Percentiles rank a stretch among this genome's conserved stretches.
These are phyloP conservation scores for Aethina tumida DNA, from an alignment of 1,140 invertebrate species.

Conservation along the genomic window DNA sequence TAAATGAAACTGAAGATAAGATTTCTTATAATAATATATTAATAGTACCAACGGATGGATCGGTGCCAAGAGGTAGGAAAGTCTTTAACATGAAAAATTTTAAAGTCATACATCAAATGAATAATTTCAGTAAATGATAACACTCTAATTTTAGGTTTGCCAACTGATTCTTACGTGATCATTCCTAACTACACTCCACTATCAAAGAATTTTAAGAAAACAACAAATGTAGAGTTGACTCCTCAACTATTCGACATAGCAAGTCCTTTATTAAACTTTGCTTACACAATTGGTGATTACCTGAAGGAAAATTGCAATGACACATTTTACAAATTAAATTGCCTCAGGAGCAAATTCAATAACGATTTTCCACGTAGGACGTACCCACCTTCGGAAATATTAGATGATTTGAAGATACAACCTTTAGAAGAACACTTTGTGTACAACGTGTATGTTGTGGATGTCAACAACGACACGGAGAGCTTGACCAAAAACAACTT, in stretches of 20 bases:
- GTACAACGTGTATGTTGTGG: constrained; percentile 26
- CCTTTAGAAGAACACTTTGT: constrained; percentile 20
- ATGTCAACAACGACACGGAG: constrained; percentile 9
- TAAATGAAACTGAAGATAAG: neutral
- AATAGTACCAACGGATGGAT: constrained; percentile 26
- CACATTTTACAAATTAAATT: constrained; percentile 25
- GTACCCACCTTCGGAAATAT: constrained; percentile 10
- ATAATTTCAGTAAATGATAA: no score
- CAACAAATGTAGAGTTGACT: constrained; percentile 19
- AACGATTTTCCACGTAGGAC: constrained; percentile 6
- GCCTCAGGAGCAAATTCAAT: constrained; percentile 20
- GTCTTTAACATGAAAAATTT: constrained; percentile 2
- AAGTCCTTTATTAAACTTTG: constrained; percentile 20
- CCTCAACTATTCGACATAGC: constrained; percentile 28
- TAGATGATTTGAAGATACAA: constrained; percentile 26
- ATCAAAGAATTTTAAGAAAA: constrained; percentile 4
- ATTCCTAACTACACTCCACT: constrained; percentile 13
- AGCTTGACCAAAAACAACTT: constrained; percentile 10
- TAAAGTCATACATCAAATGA: constrained; percentile 3
- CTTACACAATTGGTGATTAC: constrained; percentile 14
- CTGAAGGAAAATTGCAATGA: constrained; percentile 23
- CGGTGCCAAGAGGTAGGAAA: constrained; percentile 18
- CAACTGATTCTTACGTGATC: constrained; percentile 24
- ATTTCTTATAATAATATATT: constrained; percentile 6
- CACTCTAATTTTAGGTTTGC: constrained; percentile 23